phyloP scores from a whole-genome alignment of 2,888 invertebrate species.

The Calameuta filiformis region DNA sequence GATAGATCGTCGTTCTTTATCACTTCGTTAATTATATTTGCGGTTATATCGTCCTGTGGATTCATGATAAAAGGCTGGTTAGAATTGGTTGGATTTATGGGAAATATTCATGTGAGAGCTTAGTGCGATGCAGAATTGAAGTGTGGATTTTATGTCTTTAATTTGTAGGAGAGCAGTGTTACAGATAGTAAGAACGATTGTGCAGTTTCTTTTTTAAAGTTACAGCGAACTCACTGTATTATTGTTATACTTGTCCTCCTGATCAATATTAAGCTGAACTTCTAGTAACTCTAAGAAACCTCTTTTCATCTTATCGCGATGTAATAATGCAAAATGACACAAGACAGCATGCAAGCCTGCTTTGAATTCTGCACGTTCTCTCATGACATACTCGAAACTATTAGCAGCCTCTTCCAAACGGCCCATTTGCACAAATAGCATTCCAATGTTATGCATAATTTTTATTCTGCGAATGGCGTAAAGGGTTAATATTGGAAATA shows the following conservation, averaged over 20 bases:
- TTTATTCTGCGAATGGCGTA: slow-evolving; percentile 75
- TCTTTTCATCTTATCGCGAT: slow-evolving; percentile 92
- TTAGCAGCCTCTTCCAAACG: slow-evolving; percentile 96
- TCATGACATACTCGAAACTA: slow-evolving; percentile 98
- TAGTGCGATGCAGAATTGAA: neutral
- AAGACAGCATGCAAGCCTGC: slow-evolving; percentile 89
- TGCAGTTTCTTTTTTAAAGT: neutral
- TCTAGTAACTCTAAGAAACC: slow-evolving; percentile 91
- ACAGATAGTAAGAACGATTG: neutral
- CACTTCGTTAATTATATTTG: slow-evolving; percentile 75
- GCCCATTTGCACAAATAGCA: slow-evolving; percentile 94
- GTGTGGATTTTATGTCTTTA: neutral
- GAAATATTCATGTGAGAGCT: neutral
- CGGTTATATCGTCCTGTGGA: slow-evolving; percentile 68
- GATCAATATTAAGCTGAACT: slow-evolving; percentile 85
- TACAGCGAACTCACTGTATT: slow-evolving; percentile 50
- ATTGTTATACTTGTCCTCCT: slow-evolving; percentile 73
- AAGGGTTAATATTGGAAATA: neutral
- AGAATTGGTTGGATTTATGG: neutral
- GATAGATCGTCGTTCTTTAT: slow-evolving; percentile 83
- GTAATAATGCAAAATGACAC: slow-evolving; percentile 89
- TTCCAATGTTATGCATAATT: slow-evolving; percentile 98
- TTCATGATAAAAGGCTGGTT: neutral
- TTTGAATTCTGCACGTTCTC: slow-evolving; percentile 90
- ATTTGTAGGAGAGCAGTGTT: neutral